Percentiles rank a stretch among this genome's conserved stretches.
These are phyloP conservation scores for Dryomyza anilis DNA, from an alignment of 2,888 invertebrate genomes.

Conservation along the genomic window DNA sequence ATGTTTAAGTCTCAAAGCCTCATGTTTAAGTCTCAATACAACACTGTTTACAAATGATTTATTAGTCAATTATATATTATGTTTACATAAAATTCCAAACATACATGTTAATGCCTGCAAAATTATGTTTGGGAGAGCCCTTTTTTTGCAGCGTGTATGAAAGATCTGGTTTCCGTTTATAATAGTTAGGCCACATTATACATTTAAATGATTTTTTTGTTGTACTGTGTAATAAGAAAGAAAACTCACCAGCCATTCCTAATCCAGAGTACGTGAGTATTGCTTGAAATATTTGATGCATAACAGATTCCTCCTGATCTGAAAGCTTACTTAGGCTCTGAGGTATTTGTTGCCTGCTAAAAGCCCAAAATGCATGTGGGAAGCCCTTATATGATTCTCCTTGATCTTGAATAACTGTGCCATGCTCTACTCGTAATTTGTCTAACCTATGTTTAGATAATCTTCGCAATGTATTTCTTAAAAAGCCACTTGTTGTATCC, in stretches of 20 bases:
- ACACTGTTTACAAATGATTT: too few species aligned
- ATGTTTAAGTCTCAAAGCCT: too few species aligned
- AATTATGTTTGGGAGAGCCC: too few species aligned
- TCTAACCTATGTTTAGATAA: conserved; percentile 84
- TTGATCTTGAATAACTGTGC: conserved; percentile 68
- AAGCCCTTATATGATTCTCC: conserved; percentile 88
- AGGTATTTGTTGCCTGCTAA: conserved; percentile 77
- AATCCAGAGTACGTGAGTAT: conserved; percentile 89
- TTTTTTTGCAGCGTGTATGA: too few species aligned
- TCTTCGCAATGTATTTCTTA: conserved; percentile 85
- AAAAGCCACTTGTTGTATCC: conserved; percentile 82
- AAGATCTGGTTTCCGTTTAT: too few species aligned
- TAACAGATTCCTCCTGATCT: conserved; percentile 84
- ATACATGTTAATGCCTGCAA: too few species aligned
- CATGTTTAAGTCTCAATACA: too few species aligned
- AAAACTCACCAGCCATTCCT: conserved; percentile 66
- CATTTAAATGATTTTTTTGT: too few species aligned
- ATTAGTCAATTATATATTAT: too few species aligned
- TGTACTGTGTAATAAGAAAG: neutral
- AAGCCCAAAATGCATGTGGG: conserved; percentile 88
- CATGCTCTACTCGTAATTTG: conserved; percentile 72
- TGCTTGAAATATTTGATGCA: conserved; percentile 85
- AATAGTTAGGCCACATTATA: too few species aligned
- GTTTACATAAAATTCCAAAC: too few species aligned
- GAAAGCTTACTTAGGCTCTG: conserved; percentile 84